A percentile compares a stretch with the other conserved stretches of the same genome.
Evolutionary conservation across 2,797 vertebrate genomes (phyloP).

Genomic region (Diplodus puntazzo): DNA sequence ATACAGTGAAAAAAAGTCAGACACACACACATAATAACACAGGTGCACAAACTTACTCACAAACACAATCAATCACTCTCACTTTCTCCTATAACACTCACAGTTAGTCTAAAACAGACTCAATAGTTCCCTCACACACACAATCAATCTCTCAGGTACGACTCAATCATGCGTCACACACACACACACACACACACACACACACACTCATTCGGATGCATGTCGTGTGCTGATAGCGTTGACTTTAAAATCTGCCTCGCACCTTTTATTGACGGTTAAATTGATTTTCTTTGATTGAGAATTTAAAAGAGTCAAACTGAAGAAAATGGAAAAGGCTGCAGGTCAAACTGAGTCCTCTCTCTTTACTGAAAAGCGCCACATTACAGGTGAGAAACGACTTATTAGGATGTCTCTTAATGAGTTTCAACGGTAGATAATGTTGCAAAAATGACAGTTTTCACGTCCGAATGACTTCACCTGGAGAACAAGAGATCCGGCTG

Average conservation of each 20-base stretch:
- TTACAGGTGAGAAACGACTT: neutral
- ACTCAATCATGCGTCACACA: constrained; percentile 19
- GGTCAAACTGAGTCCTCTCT: neutral
- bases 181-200: constrained; percentile 4
- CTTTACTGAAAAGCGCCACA: neutral
- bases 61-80: neutral
- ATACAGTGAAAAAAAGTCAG: too few species aligned
- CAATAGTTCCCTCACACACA: constrained; percentile 59
- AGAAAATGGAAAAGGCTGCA: constrained; percentile 15
- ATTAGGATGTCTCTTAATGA: neutral
- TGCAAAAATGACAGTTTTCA: neutral
- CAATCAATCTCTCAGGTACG: constrained; percentile 39
- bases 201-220: constrained; percentile 2
- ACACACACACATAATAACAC: neutral
- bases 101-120: constrained; percentile 51
- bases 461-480: neutral
- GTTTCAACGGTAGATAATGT: neutral
- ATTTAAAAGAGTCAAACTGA: constrained; percentile 19
- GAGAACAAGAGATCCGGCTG: neutral
- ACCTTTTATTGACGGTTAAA: constrained; percentile 38
- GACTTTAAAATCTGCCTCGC: constrained; percentile 33
- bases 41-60: neutral
- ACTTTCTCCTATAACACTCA: constrained; percentile 9
- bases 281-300: constrained; percentile 36
- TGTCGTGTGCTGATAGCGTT: constrained; percentile 21